Base-by-base conservation (phyloP, 1,140 invertebrate species). In the Drosophila miranda region DNA sequence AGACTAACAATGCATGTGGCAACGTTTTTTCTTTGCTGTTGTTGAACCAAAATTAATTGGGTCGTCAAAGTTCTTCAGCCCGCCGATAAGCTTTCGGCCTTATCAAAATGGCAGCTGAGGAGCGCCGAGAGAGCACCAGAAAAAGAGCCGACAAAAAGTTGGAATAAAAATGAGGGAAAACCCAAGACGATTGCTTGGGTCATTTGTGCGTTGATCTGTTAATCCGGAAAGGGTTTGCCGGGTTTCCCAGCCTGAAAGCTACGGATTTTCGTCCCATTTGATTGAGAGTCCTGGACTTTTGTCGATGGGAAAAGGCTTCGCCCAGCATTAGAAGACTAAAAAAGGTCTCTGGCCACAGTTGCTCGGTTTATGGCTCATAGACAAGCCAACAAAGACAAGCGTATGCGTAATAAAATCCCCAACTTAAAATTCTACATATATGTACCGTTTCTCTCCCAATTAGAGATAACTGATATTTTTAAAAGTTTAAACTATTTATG, bases 121-220 rank as follows among this genome's bases (percentile, higher is more conserved):
- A 19, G 53, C 52, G 41, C 16, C 38, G 23, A 53, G 41, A 51
- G 8, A 11, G 26, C 14, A 51, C 19, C 14, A 26, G 4, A 26
- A 21, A 7, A 38, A 69, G 26, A 38, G 34, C n/a, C 6, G 14
- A 23, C 21, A 34, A 21, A 42, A 55, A 68, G 48, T 19, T n/a
- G 38, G 23, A 46, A 30, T 28, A 16, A 23, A 41, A 26, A 28
- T 21, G 9, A 34, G 59, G 59, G 28, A 67, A 66, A 59, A 60
- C 76, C 76, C 56, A 54, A 80, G 67, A 80, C 76, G 72, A 73
- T 69, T 79, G 59, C 54, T 66, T 60, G 58, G 53, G 55, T 60
- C 60, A 54, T 75, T 73, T 86, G 68, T 81, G 81, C 57, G 73
- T 67, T 80, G 76, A 80, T 86, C 80, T 86, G 76, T 59, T 84